A percentile compares a stretch with the other conserved stretches of the same genome.
These are phyloP conservation scores for Oryzias melastigma DNA, from an alignment of 2,113 vertebrate species.

Conservation along the genomic window DNA sequence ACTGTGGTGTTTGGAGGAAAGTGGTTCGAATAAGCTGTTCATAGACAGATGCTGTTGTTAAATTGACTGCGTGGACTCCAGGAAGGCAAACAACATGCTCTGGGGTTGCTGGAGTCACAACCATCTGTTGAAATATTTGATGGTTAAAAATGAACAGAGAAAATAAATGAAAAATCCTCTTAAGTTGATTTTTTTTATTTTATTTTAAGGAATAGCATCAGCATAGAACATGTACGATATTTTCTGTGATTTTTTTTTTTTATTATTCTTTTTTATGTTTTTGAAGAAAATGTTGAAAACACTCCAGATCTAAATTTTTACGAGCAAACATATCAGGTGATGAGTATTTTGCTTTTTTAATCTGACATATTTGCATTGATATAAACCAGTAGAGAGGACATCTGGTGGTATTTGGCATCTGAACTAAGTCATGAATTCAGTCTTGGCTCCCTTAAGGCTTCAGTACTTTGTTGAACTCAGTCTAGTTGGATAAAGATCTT, in stretches of 20 bases:
- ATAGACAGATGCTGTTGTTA: not conserved
- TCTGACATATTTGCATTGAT: too few species aligned
- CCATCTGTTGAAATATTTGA: not conserved
- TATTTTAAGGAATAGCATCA: not conserved
- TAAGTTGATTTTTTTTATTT: not conserved
- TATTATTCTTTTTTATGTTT: not conserved
- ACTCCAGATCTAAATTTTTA: not conserved
- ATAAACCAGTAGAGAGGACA: too few species aligned
- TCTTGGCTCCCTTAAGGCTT: too few species aligned
- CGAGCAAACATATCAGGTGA: not conserved
- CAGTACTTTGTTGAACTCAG: too few species aligned
- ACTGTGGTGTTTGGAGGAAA: not conserved
- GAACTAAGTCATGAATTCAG: too few species aligned
- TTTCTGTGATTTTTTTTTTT: not conserved
- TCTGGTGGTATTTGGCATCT: too few species aligned
- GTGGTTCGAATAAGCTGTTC: not conserved
- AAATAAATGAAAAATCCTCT: not conserved
- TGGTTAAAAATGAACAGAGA: not conserved
- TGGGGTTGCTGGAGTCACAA: not conserved
- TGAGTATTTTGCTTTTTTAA: not conserved
- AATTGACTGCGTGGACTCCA: not conserved
- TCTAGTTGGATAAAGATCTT: too few species aligned
- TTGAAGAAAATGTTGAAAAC: not conserved
- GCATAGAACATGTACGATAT: not conserved
- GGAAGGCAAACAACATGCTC: not conserved